A percentile compares a stretch with the other conserved stretches of the same genome.
Conservation (phyloP, 2,113 vertebrate species). For the Pygathrix nemaeus region DNA sequence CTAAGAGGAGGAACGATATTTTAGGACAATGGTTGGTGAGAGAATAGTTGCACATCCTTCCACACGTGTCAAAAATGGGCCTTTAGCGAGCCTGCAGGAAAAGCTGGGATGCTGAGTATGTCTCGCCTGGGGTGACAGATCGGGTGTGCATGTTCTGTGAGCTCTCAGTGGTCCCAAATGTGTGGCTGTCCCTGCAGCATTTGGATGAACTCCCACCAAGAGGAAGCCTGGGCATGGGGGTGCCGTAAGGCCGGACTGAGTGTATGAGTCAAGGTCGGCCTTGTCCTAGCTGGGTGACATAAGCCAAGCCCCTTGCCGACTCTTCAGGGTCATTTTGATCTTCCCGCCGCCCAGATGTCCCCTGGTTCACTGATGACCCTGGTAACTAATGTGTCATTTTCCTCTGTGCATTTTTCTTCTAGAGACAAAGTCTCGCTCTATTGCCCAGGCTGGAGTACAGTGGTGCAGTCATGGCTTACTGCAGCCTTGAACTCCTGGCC, state of each 20-base stretch:
- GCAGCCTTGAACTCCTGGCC: too few relatives aligned
- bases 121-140: not conserved
- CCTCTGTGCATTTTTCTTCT: not conserved
- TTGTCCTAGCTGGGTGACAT: not conserved
- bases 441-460: too few relatives aligned
- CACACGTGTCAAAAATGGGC: not conserved
- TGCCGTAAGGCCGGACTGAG: not conserved
- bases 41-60: not conserved
- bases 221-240: too few relatives aligned
- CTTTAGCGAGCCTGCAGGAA: not conserved
- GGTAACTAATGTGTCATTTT: not conserved
- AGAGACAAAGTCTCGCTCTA: too few relatives aligned
- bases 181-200: not conserved
- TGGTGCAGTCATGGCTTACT: too few relatives aligned
- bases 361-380: not conserved
- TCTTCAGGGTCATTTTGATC: not conserved
- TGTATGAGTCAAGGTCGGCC: not conserved
- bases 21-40: not conserved
- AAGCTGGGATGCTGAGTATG: not conserved
- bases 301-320: not conserved
- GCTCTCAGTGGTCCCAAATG: not conserved
- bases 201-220: not conserved
- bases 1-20: not conserved
- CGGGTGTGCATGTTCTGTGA: fast-evolving
- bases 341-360: not conserved